A percentile compares a stretch with the other conserved stretches of the same genome.
These are phyloP conservation scores for Gallinago paraguaiae DNA, from an alignment of 2,113 vertebrate species.

Conservation along the genomic window DNA sequence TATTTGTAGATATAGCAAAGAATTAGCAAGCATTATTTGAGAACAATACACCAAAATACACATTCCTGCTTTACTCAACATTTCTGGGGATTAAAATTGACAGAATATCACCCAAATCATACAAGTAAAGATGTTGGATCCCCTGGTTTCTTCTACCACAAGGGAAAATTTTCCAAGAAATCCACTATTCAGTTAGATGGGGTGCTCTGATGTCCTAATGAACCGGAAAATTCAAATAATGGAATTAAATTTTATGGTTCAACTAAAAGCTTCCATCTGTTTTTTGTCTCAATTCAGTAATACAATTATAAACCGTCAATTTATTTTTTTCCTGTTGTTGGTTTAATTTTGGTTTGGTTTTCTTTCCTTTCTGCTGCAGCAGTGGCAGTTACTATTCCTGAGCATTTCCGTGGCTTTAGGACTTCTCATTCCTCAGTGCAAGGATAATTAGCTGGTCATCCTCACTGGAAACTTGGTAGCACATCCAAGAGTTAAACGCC, in stretches of 20 bases:
- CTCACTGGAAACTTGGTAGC: neutral
- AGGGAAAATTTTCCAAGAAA: neutral
- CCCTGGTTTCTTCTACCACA: neutral
- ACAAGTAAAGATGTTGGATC: neutral
- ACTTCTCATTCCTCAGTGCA: too few species aligned
- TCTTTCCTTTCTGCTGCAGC: neutral
- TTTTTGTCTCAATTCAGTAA: neutral
- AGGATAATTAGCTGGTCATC: neutral
- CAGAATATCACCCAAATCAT: neutral
- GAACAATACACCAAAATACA: neutral
- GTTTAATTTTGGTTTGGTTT: too few species aligned
- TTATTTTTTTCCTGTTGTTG: neutral
- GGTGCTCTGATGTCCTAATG: neutral
- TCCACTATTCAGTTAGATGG: neutral
- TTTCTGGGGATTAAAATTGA: neutral
- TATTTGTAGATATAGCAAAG: neutral
- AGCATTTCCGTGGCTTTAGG: neutral
- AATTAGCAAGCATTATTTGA: neutral
- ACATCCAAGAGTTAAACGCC: neutral
- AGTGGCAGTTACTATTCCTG: accelerated
- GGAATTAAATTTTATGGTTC: neutral
- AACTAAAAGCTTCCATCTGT: neutral
- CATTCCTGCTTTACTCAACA: neutral
- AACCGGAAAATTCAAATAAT: neutral
- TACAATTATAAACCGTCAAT: neutral